Base-by-base conservation (phyloP, 2,113 vertebrate genomes). In the Ciconia maguari region DNA sequence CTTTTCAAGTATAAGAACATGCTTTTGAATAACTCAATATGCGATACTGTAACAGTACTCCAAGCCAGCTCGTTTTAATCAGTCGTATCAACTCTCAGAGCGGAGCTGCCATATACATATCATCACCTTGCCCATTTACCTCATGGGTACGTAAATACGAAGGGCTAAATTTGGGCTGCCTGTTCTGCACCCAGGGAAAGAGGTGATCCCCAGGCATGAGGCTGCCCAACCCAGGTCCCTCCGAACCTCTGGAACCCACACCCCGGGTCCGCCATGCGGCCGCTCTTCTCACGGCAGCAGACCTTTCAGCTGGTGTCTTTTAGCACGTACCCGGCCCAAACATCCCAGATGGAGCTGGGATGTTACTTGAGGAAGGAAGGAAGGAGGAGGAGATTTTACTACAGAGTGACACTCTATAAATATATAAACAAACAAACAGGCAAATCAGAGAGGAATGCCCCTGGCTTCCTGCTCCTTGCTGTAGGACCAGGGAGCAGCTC, bases 1-100 rank as follows among this genome's bases (percentile, higher is more conserved):
- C 94, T 97, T 97, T 96, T 97, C 96, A 96, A 97, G 93, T 89
- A 96, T 86, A 85, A 94, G 91, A 98, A 97, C 94, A 97, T 71
- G 89, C 80, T 97, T 97, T 97, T 97, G 96, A 97, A 97, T 96
- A 98, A 95, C 94, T 97, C 97, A 97, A 95, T 96, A 97, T 97
- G 94, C 3, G 61, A 97, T 90, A 74, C 55, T 78, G 93, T 92
- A 97, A 97, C 80, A 93, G 74, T n/a, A 96, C 7, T 66, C 95
- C 94, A 95, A 96, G 87, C 55, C 74, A 95, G 95, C 76, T 93
- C 93, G 90, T 97, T 97, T 94, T 91, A 97, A 97, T 96, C 94
- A 96, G 81, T 48, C 2, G 0, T 82, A 96, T 93, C 93, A 83
- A 55, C 58, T 85, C 91, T 79, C 32, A 27, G 74, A 95, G 93